Conservation (phyloP, 2,113 vertebrate species). For the Microcebus griseorufus region DNA sequence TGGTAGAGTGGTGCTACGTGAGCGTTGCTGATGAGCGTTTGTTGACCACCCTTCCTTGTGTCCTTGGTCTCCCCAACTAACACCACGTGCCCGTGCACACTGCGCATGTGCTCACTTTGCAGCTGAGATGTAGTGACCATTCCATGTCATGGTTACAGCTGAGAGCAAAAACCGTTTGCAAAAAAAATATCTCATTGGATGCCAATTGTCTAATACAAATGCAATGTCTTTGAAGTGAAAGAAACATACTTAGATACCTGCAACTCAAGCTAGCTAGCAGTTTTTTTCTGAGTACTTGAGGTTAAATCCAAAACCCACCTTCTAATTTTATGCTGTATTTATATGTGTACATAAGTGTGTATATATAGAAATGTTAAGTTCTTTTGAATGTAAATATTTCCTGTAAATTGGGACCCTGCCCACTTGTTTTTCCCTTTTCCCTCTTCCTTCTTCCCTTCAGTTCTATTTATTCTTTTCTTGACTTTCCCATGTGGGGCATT, state of each 20-base stretch:
- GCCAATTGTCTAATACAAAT: not conserved
- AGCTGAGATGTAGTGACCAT: not conserved
- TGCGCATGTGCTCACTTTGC: accelerated
- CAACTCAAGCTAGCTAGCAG: conserved; percentile 45
- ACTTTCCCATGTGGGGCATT: conserved; percentile 56
- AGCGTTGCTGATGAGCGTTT: not conserved
- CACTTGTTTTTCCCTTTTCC: not conserved
- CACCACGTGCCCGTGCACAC: not conserved
- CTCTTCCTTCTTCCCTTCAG: conserved; percentile 61
- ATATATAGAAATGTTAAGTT: conserved; percentile 80
- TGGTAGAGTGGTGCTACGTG: not conserved
- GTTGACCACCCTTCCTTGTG: too few relatives aligned
- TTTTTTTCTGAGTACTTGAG: conserved; percentile 62
- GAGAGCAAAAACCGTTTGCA: not conserved
- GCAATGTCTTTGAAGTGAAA: conserved; percentile 32
- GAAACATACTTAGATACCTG: conserved; percentile 44
- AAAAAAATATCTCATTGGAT: not conserved
- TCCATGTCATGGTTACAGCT: not conserved
- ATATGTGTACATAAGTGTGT: conserved; percentile 74
- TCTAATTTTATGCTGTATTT: conserved; percentile 51
- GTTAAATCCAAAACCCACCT: conserved; percentile 14
- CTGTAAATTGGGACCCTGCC: conserved; percentile 68
- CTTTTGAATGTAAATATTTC: conserved; percentile 85
- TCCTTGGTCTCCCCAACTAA: not conserved
- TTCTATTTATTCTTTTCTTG: conserved; percentile 81